Conservation (phyloP, 2,888 invertebrate genomes). For the Dicycla oo region DNA sequence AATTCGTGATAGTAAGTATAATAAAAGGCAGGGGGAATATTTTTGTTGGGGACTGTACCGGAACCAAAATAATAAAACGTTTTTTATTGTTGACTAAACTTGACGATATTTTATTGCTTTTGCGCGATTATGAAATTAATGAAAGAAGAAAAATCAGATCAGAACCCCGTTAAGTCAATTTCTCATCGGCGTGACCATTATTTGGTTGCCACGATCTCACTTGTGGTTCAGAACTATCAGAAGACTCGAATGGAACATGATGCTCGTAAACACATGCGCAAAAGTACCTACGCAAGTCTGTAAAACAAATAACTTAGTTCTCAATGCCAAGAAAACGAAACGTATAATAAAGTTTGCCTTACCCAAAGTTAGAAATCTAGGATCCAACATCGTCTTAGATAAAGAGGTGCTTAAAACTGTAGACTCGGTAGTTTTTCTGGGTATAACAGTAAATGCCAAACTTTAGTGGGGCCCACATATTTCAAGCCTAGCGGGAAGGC, state of each 20-base stretch:
- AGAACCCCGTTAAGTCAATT: neutral
- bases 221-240: no score
- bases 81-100: slow-evolving; percentile 27
- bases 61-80: slow-evolving; percentile 44
- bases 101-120: slow-evolving; percentile 31
- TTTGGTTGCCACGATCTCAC: neutral
- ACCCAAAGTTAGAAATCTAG: no score
- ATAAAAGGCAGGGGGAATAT: slow-evolving; percentile 20
- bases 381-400: no score
- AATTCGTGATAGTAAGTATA: slow-evolving; percentile 39
- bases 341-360: no score
- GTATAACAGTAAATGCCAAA: no score
- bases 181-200: no score
- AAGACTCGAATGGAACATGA: neutral
- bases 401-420: no score
- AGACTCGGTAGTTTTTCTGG: no score
- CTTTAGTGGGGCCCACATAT: no score
- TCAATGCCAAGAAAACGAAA: no score
- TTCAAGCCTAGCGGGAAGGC: no score
- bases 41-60: slow-evolving; percentile 23
- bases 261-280: neutral
- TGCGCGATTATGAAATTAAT: neutral
- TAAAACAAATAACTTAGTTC: no score
- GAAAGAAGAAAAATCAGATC: neutral
- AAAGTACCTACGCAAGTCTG: neutral